Conservation (phyloP, 1,140 invertebrate species). For the Penaeus japonicus region DNA sequence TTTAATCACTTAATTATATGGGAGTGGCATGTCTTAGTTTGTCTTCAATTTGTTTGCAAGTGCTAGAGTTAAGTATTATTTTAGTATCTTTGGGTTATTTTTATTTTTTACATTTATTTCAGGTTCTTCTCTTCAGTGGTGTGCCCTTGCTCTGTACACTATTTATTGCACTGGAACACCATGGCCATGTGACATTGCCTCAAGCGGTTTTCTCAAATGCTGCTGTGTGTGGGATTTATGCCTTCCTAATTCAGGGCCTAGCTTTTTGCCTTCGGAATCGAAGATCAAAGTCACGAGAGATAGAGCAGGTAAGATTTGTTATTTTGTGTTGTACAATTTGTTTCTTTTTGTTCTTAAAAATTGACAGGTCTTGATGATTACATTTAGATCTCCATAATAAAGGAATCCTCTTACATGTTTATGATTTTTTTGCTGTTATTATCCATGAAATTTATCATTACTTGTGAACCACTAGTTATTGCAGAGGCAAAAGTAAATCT, state of each 20-base stretch:
- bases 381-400: background rate
- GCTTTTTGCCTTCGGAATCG: slow-evolving; percentile 15
- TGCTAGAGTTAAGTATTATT: background rate
- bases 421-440: too few relatives aligned
- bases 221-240: background rate
- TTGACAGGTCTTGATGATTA: background rate
- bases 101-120: background rate
- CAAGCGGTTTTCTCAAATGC: slow-evolving; percentile 9
- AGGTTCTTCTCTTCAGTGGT: slow-evolving; percentile 23
- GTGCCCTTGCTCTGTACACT: slow-evolving; percentile 13
- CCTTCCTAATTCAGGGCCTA: background rate
- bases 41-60: background rate
- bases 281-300: slow-evolving; percentile 17
- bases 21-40: background rate
- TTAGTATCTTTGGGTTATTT: background rate
- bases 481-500: too few relatives aligned
- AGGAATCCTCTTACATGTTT: too few relatives aligned
- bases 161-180: slow-evolving; percentile 39
- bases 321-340: background rate
- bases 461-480: too few relatives aligned
- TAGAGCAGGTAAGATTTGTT: slow-evolving; percentile 18
- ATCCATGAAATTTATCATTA: too few relatives aligned
- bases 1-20: background rate
- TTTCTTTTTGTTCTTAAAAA: background rate
- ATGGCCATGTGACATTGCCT: background rate